These are phyloP conservation scores for Himalopsyche japonica DNA, from an alignment of 2,888 invertebrate species.

Conservation along the genomic window DNA sequence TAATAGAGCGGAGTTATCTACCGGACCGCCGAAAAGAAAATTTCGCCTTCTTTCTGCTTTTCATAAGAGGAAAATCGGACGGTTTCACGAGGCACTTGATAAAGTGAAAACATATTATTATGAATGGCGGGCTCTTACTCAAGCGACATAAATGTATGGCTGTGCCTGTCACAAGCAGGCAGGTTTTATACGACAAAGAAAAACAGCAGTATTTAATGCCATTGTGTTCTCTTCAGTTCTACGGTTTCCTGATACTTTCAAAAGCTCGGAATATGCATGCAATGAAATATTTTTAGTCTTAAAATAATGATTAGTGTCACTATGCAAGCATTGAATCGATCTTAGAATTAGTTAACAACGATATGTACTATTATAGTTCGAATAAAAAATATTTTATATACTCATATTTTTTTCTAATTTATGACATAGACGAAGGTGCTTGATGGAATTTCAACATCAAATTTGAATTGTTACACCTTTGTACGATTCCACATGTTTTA, in stretches of 20 bases:
- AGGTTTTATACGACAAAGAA: background rate
- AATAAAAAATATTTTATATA: too few relatives aligned
- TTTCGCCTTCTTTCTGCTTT: background rate
- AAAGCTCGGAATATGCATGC: background rate
- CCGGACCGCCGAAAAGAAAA: background rate
- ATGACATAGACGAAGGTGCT: too few relatives aligned
- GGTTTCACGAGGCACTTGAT: background rate
- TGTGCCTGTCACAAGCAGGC: background rate
- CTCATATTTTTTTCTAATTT: too few relatives aligned
- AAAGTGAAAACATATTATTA: background rate
- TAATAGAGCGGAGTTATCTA: conserved; percentile 14
- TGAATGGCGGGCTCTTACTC: background rate
- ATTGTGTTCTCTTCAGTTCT: background rate
- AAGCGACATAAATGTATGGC: background rate
- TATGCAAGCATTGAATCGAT: background rate
- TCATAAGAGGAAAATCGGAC: background rate
- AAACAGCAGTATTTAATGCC: background rate
- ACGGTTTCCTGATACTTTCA: background rate
- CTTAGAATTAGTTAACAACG: background rate
- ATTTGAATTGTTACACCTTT: too few relatives aligned
- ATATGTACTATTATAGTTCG: too few relatives aligned
- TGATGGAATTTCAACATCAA: too few relatives aligned
- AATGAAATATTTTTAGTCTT: background rate
- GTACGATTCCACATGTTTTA: too few relatives aligned
- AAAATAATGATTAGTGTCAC: background rate